Base-by-base conservation (phyloP, 2,888 invertebrate species). In the Phymatocera aterrima region DNA sequence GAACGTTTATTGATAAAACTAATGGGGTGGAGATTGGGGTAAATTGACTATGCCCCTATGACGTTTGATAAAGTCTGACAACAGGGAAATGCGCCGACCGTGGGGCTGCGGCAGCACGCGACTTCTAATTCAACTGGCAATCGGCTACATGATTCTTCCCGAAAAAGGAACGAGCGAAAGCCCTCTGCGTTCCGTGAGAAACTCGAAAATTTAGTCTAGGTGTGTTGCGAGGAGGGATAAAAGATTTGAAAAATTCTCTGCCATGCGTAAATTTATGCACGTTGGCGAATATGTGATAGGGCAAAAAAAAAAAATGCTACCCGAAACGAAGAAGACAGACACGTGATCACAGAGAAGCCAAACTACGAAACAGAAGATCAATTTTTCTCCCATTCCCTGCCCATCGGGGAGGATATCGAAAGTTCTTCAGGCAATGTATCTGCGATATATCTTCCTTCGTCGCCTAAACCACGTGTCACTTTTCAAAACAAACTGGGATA, bases 11-110 rank as follows among this genome's bases (percentile, higher is more conserved):
- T 75, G 75, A 75, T 75, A 75, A 75, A 75, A 75, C 75, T 75
- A 75, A 75, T 75, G 60, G 74, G 57, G 40, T 28, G 57, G 37
- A 75, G 74, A 75, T 75, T 75, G 77, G 80, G 77, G 79, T 48
- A 68, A 77, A 77, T 60, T 54, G 64, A 54, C 31, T 75, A 72
- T 43, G 57, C 79, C 80, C 80, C 78, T 64, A 80, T 80, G 75
- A 75, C 40, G 75, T 57, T 78, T 78, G 40, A 65, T 78, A 68
- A 68, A 78, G 10, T 6, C n/a, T 43, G 48, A 31, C 10, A 31
- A 72, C 51, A 34, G 72, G 15, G 21, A 51, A 40, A 72, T 54
- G 51, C 31, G 18, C 51, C n/a, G n/a, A n/a, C n/a, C n/a, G n/a
- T n/a, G 51, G 18, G 51, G 51, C n/a, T 72, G 51, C 31, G 40